Base-by-base conservation (phyloP, 2,888 invertebrate species). In the Caenorhabditis drosophilae region DNA sequence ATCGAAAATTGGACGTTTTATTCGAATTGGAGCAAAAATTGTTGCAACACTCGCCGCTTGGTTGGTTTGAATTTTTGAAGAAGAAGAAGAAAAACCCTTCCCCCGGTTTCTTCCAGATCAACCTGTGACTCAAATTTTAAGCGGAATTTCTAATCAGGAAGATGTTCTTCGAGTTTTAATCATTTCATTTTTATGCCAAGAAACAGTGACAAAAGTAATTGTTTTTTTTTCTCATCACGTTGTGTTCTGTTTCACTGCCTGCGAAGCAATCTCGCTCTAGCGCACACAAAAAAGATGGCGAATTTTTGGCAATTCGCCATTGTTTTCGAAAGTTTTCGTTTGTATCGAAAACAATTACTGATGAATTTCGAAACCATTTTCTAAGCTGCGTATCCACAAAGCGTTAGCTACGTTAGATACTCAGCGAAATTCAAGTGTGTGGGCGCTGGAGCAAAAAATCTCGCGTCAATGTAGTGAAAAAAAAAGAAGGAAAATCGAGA, bases 1-100 rank as follows among this genome's bases (percentile, higher is more conserved):
- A 89, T 84, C 76, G 75, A 27, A 90, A 96, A 73, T 86, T 99
- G 49, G 98, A 98, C 84, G 92, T 93, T 0, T 93, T 92, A 83
- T 98, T 98, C 84, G 98, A 99, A 85, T 87, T 93, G 61, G 98
- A 99, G 87, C 97, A 98, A 84, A 97, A 96, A 85, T 90, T 98
- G 45, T 92, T 97, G 92, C 92, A 86, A 66, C 85, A 85, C 67
- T 82, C 85, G 9, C 77, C 83, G 20, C 77, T 85, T 58, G n/a
- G 93, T 84, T 75, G 20, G 44, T 25, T 35, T n/a, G 15, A 40
- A 45, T 44, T 49, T 47, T n/a, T 12, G 22, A n/a, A n/a, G n/a
- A n/a, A n/a, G n/a, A n/a, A n/a, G n/a, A n/a, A n/a, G n/a, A n/a
- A n/a, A n/a, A n/a, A 4, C n/a, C n/a, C 16, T 41, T 62, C 25